Percentiles rank a stretch among this genome's conserved stretches.
Conservation (phyloP, 2,113 vertebrate genomes). For the Catharus fuscescens region DNA sequence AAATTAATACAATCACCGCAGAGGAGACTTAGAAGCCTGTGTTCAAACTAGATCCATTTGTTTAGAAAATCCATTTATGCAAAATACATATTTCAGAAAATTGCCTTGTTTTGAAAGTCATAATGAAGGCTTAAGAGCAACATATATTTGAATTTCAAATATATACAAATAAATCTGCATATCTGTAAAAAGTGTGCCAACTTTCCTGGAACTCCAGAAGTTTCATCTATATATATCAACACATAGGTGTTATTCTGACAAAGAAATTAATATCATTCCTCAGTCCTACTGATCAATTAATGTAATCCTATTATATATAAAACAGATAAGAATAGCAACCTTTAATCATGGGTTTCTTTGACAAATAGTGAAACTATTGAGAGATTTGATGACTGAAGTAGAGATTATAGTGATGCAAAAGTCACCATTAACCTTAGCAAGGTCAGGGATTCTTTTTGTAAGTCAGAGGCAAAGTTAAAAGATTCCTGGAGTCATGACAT, state of each 20-base stretch:
- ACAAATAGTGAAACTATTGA: not conserved
- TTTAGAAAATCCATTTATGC: not conserved
- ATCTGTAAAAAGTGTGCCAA: not conserved
- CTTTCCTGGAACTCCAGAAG: not conserved
- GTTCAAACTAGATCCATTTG: not conserved
- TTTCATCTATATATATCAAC: not conserved
- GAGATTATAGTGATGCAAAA: not conserved
- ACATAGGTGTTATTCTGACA: not conserved
- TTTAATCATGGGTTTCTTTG: not conserved
- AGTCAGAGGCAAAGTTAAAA: slow-evolving; percentile 4
- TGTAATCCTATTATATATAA: not conserved
- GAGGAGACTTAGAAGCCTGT: not conserved
- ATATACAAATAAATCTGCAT: not conserved
- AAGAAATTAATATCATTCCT: not conserved
- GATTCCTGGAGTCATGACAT: not conserved
- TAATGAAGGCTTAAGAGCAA: not conserved
- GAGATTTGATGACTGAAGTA: not conserved
- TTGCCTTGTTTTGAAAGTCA: not conserved
- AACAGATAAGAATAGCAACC: not conserved
- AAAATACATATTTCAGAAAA: not conserved
- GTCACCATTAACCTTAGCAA: not conserved
- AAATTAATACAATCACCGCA: not conserved
- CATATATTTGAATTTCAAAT: not conserved
- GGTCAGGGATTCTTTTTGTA: not conserved
- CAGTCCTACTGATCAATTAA: not conserved